A percentile compares a stretch with the other conserved stretches of the same genome.
These are phyloP conservation scores for Drosophila borealis DNA, from an alignment of 2,888 invertebrate genomes.

Conservation along the genomic window DNA sequence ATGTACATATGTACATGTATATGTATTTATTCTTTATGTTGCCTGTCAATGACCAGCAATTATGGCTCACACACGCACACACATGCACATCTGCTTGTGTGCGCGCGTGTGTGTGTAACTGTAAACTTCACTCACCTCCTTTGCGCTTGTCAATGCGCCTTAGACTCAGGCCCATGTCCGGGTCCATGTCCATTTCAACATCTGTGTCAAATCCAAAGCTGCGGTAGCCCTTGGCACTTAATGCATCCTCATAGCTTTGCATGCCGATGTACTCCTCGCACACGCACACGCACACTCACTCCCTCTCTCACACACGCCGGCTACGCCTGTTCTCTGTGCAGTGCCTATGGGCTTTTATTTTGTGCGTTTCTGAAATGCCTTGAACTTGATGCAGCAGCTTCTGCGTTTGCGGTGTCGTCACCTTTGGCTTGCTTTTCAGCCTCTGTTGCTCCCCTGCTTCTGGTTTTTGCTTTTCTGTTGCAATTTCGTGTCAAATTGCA, in stretches of 20 bases:
- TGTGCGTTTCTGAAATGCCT: slow-evolving; percentile 43
- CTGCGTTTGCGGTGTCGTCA: slow-evolving; percentile 50
- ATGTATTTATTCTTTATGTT: slow-evolving; percentile 29
- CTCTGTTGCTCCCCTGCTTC: background rate
- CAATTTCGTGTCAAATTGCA: slow-evolving; percentile 25
- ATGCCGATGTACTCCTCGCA: slow-evolving; percentile 51
- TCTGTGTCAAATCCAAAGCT: slow-evolving; percentile 85
- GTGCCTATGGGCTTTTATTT: slow-evolving; percentile 28
- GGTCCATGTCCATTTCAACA: slow-evolving; percentile 84
- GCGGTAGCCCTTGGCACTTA: slow-evolving; percentile 81
- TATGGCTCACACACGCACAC: slow-evolving; percentile 13
- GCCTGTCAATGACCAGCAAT: slow-evolving; percentile 47
- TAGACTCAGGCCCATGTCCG: slow-evolving; percentile 54
- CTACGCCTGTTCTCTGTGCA: slow-evolving; percentile 23
- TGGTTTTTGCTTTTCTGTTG: slow-evolving; percentile 1
- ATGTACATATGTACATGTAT: background rate
- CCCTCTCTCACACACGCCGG: slow-evolving; percentile 33
- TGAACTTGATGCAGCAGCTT: slow-evolving; percentile 44
- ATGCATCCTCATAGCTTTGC: slow-evolving; percentile 83
- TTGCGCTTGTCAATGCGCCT: slow-evolving; percentile 73
- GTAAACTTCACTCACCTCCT: slow-evolving; percentile 65
- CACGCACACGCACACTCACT: slow-evolving; percentile 12
- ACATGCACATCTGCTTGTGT: background rate
- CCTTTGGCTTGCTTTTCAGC: slow-evolving; percentile 25
- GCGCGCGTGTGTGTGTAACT: slow-evolving; percentile 7